phyloP scores from a whole-genome alignment of 2,113 vertebrate genomes.

The Melospiza melodia region DNA sequence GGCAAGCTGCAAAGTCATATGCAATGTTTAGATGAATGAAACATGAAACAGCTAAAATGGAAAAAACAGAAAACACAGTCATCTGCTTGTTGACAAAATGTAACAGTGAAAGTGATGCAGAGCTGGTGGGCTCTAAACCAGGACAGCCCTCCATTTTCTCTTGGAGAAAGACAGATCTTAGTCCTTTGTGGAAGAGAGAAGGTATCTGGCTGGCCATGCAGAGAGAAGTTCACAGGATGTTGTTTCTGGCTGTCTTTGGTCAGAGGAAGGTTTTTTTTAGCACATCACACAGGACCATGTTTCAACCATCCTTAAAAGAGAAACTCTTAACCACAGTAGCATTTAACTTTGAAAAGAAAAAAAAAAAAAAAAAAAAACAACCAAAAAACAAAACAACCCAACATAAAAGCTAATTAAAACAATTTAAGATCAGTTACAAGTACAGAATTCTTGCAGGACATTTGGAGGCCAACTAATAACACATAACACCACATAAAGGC shows the following conservation, averaged over 20 bases:
- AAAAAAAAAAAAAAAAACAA: not conserved
- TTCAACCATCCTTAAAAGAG: not conserved
- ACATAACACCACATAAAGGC: not conserved
- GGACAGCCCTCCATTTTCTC: not conserved
- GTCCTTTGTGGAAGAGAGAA: not conserved
- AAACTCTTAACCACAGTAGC: not conserved
- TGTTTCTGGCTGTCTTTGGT: not conserved
- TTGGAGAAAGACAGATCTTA: not conserved
- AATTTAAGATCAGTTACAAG: not conserved
- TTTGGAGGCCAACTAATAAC: not conserved
- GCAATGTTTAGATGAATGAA: not conserved
- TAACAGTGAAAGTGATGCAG: not conserved
- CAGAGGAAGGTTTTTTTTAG: not conserved
- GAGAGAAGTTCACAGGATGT: not conserved
- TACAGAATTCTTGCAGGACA: not conserved
- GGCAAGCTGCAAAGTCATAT: not conserved
- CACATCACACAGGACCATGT: not conserved
- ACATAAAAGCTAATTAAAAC: not conserved
- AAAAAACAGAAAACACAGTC: not conserved
- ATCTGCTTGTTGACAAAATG: not conserved
- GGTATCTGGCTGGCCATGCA: not conserved
- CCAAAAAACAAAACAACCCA: not conserved
- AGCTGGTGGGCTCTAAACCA: not conserved
- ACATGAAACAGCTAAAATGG: not conserved
- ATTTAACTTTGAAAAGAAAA: not conserved